Conservation (phyloP, 2,888 invertebrate genomes). For the Caprella mutica region DNA sequence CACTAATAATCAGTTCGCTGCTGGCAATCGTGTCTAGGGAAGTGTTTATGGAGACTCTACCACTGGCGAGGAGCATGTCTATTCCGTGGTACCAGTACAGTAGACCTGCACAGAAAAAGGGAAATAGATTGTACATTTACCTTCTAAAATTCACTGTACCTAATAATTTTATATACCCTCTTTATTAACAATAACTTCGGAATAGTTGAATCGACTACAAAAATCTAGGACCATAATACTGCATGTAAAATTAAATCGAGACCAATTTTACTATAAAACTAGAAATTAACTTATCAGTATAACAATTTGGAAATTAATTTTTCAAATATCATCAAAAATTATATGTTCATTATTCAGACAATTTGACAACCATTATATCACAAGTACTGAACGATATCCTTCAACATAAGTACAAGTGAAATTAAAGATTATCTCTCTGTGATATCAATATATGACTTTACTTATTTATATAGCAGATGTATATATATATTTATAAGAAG, state of each 20-base stretch:
- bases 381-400: neutral
- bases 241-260: neutral
- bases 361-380: neutral
- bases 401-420: neutral
- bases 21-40: slow-evolving; percentile 6
- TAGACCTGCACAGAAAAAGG: slow-evolving; percentile 11
- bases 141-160: neutral
- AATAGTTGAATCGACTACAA: neutral
- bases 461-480: neutral
- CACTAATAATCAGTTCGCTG: slow-evolving; percentile 13
- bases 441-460: neutral
- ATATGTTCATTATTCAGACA: neutral
- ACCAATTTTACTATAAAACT: neutral
- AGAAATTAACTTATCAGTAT: neutral
- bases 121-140: neutral
- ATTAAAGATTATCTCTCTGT: neutral
- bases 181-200: neutral
- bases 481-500: neutral
- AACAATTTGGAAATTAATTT: neutral
- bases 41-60: slow-evolving; percentile 16
- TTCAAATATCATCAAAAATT: neutral
- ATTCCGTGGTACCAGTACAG: slow-evolving; percentile 27
- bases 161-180: neutral
- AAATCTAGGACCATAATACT: neutral
- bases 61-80: slow-evolving; percentile 16